A percentile compares a stretch with the other conserved stretches of the same genome.
Conservation (phyloP, 2,113 vertebrate genomes). For the Ptyas mucosa region DNA sequence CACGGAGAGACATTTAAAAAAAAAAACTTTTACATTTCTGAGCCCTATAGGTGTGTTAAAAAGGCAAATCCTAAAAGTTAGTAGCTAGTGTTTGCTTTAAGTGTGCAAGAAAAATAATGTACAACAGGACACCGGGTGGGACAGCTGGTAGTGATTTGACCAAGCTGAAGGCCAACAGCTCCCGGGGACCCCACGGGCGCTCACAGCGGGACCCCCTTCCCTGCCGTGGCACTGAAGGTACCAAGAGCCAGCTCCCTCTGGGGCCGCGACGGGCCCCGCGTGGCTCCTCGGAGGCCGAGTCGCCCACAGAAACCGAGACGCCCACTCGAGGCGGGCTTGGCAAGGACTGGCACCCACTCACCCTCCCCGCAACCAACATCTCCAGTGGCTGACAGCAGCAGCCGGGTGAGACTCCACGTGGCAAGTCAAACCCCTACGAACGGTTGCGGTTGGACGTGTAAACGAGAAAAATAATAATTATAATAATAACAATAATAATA, state of each 20-base stretch:
- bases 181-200: conserved; percentile 36
- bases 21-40: conserved; percentile 57
- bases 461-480: conserved; percentile 65
- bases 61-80: conserved; percentile 71
- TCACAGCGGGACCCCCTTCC: neutral
- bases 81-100: conserved; percentile 68
- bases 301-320: conserved; percentile 52
- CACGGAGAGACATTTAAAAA: conserved; percentile 45
- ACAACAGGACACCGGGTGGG: conserved; percentile 60
- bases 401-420: conserved; percentile 67
- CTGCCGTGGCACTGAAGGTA: conserved; percentile 20
- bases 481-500: neutral
- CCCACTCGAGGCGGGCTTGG: conserved; percentile 43
- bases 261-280: conserved; percentile 26
- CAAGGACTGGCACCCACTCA: conserved; percentile 47
- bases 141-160: conserved; percentile 42
- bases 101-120: conserved; percentile 62
- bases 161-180: neutral
- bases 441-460: conserved; percentile 69
- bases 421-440: conserved; percentile 72
- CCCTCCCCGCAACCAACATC: conserved; percentile 8
- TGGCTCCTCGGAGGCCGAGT: conserved; percentile 41
- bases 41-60: conserved; percentile 67
- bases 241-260: conserved; percentile 3
- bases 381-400: conserved; percentile 66